These are phyloP conservation scores for Phasianus colchicus DNA, from an alignment of 2,113 vertebrate species.

Conservation along the genomic window DNA sequence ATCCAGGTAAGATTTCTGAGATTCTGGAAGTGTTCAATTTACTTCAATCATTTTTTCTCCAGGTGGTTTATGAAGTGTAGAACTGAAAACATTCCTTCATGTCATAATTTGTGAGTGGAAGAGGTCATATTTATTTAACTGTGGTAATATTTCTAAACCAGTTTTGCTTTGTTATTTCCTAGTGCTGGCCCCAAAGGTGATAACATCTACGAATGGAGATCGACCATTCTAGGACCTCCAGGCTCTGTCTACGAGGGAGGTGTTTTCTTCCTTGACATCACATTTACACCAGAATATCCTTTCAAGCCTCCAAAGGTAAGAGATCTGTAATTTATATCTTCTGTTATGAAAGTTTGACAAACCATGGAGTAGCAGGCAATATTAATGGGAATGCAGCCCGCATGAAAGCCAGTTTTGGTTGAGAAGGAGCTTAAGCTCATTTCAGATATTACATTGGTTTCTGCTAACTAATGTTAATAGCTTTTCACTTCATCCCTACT, in stretches of 20 bases:
- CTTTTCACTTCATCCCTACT: neutral
- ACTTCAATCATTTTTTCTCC: neutral
- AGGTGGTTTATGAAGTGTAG: neutral
- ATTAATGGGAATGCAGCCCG: neutral
- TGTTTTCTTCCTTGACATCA: slow-evolving; percentile 96
- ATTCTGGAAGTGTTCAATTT: neutral
- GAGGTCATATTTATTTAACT: neutral
- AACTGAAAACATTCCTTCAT: neutral
- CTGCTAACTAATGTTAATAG: neutral
- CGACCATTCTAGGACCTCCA: slow-evolving; percentile 94
- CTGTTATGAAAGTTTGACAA: neutral
- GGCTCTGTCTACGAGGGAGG: slow-evolving; percentile 95
- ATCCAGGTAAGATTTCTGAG: neutral
- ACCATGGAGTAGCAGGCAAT: neutral
- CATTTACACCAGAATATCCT: slow-evolving; percentile 95
- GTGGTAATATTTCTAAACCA: neutral
- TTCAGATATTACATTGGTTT: neutral
- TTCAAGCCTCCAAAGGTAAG: slow-evolving; percentile 98
- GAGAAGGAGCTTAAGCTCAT: neutral
- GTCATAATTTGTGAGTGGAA: neutral
- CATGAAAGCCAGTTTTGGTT: neutral
- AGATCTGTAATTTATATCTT: neutral
- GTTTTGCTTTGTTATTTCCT: neutral
- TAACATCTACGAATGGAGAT: slow-evolving; percentile 97
- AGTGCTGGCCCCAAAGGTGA: slow-evolving; percentile 97